Base-by-base conservation (phyloP, 2,113 vertebrate species). In the Gnathonemus echidnorhynchus region DNA sequence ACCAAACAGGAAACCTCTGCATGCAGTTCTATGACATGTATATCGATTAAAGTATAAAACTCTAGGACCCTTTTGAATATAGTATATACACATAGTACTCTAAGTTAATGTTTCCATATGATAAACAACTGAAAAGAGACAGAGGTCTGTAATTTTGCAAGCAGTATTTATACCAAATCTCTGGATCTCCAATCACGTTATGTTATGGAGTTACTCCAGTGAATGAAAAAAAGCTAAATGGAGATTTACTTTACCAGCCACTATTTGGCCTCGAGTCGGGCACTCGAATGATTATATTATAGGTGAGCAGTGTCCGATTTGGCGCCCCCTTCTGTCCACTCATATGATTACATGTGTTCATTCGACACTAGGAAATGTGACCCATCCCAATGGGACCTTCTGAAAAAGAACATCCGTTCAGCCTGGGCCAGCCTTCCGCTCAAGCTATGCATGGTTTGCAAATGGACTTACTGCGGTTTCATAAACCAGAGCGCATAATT, bases 281-380 rank as follows among this genome's bases (percentile, higher is more conserved):
- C 86, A 62, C 53, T 70, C 24, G 53, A 48, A 91, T 86, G 35
- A 77, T 35, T 2, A 11, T 27, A 27, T 31, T 89, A 89, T 35
- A 89, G 80, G 52, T 84, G 85, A 89, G n/a, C 56, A 77, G 27
- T 62, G 90, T 91, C 92, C 52, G 8, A 87, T 95, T 92, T 95
- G 95, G 95, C 95, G 90, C 94, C 95, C 93, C 94, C 95, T 95
- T 31, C 94, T 96, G 95, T 92, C 94, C 70, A 88, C 52, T 92
- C 49, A 70, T 70, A 9, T 89, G 91, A 93, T 88, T 94, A 70
- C 93, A 94, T 27, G 10, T 11, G 19, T 83, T 50, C 19, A 21
- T 83, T 24, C 13, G 8, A 88, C 39, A 46, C 46, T 46, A 17
- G 21, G 56, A 31, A 70, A 88, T 62, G 56, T 10, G 21, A 39